Base-by-base conservation (phyloP, 2,113 vertebrate genomes). In the Saccopteryx leptura region DNA sequence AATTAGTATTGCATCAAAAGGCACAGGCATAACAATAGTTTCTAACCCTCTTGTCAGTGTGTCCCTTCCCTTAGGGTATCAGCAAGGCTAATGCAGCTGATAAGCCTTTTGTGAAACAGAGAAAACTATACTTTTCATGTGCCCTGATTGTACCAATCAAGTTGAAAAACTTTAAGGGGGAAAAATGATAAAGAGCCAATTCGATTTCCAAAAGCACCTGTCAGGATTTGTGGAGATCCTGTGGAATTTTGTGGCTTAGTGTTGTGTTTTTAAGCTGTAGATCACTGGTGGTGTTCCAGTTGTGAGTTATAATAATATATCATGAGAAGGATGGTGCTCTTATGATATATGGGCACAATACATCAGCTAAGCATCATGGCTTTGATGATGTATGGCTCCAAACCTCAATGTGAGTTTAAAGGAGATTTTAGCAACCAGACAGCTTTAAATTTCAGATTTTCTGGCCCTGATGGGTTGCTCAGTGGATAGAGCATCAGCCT, bases 261-360 rank as follows among this genome's bases (percentile, higher is more conserved):
- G 74, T 95, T 74, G 50, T 97, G 94, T 18, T 98, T 98, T 97
- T 90, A 88, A 98, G 98, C 95, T 97, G 96, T 98, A 96, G 75
- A 98, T 98, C 98, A 98, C 90, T 74, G 98, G 98, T 65, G 33
- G 97, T 95, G 96, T 92, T 97, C 98, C 97, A 94, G 71, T 94
- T 94, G 96, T 94, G 97, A 97, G 97, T 96, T 98, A 97, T 97
- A 98, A 96, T 98, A 98, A 98, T 98, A 97, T 31, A 98, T 98
- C 98, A 98, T 56, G 54, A 98, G 90, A 95, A 82, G 9, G 14
- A 97, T 94, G 97, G 97, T 95, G 96, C 83, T 97, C 54, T 79
- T 78, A 54, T 98, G 98, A 98, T 97, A 58, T 97, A 98, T 97
- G 97, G 98, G 96, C 23, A 52, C 96, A 86, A 95, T 98, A 96